Percentiles rank a stretch among this genome's conserved stretches.
phyloP scores from a whole-genome alignment of 92 coral and sea anemone genomes.

The Epizoanthus illoricatus region DNA sequence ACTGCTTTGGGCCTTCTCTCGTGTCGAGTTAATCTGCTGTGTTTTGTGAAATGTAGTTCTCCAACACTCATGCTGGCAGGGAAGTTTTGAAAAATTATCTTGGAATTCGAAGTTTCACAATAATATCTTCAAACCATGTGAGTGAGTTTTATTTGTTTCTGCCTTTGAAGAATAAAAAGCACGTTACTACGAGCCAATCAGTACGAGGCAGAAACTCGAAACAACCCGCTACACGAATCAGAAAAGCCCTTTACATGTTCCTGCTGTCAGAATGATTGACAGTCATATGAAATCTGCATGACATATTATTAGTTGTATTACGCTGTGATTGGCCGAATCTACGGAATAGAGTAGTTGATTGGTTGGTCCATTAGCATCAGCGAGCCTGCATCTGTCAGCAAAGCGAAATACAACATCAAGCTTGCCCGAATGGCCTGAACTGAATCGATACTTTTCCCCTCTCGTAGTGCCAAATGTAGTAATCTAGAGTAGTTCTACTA shows the following conservation, averaged over 20 bases:
- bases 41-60: background rate
- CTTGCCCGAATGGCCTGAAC: slow-evolving; percentile 40
- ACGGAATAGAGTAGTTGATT: slow-evolving; percentile 32
- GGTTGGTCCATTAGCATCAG: slow-evolving; percentile 38
- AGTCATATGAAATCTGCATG: slow-evolving; percentile 28
- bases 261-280: slow-evolving; percentile 35
- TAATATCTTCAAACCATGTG: slow-evolving; percentile 5
- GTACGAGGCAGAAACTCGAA: slow-evolving; percentile 20
- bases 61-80: background rate
- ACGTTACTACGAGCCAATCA: slow-evolving; percentile 23
- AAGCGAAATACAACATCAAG: slow-evolving; percentile 45
- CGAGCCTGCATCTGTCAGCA: slow-evolving; percentile 40
- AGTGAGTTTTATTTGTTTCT: slow-evolving; percentile 18
- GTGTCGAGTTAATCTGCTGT: no score
- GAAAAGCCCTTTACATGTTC: slow-evolving; percentile 16
- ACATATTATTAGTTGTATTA: slow-evolving; percentile 3
- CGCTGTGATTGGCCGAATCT: slow-evolving; percentile 2
- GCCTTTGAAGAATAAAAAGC: slow-evolving; percentile 10
- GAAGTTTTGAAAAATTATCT: background rate
- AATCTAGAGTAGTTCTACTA: slow-evolving; percentile 18
- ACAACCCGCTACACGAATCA: slow-evolving; percentile 28
- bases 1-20: background rate
- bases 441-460: slow-evolving; percentile 15
- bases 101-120: background rate
- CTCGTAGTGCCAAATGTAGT: slow-evolving; percentile 34